phyloP scores from a whole-genome alignment of 1,140 invertebrate genomes.

The Drosophila elegans region DNA sequence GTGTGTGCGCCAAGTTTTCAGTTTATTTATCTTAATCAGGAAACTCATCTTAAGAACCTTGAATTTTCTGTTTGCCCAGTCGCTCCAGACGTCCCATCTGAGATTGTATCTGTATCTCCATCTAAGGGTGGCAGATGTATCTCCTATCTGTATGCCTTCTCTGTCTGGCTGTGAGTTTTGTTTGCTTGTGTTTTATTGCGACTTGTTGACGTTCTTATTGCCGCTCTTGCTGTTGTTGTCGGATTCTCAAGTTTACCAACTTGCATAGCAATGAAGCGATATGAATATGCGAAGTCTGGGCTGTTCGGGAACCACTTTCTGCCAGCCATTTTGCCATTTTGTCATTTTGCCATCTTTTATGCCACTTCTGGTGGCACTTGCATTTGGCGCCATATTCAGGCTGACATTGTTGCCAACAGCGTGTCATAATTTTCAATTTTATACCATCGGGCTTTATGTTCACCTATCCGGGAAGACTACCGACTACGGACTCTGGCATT shows the following conservation, averaged over 20 bases:
- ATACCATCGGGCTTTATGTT: constrained; percentile 33
- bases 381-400: constrained; percentile 17
- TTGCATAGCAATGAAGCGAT: constrained; percentile 68
- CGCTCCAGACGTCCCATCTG: constrained; percentile 24
- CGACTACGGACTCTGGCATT: background rate
- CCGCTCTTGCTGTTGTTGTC: constrained; percentile 45
- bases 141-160: constrained; percentile 27
- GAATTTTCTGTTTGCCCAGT: constrained; percentile 49
- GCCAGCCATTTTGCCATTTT: constrained; percentile 20
- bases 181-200: constrained; percentile 69
- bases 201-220: constrained; percentile 61
- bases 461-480: background rate
- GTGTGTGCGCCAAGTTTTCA: constrained; percentile 12
- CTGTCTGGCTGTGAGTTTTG: constrained; percentile 24
- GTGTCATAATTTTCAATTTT: constrained; percentile 45
- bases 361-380: constrained; percentile 12
- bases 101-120: background rate
- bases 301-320: constrained; percentile 10
- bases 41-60: constrained; percentile 44
- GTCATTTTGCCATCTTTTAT: constrained; percentile 3
- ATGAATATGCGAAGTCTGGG: constrained; percentile 46
- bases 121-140: constrained; percentile 12
- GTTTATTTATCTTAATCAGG: constrained; percentile 46
- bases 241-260: constrained; percentile 64
- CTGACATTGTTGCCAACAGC: constrained; percentile 30